Percentiles rank a stretch among this genome's conserved stretches.
phyloP scores from a whole-genome alignment of 2,888 invertebrate genomes.

The Venusia cambrica region DNA sequence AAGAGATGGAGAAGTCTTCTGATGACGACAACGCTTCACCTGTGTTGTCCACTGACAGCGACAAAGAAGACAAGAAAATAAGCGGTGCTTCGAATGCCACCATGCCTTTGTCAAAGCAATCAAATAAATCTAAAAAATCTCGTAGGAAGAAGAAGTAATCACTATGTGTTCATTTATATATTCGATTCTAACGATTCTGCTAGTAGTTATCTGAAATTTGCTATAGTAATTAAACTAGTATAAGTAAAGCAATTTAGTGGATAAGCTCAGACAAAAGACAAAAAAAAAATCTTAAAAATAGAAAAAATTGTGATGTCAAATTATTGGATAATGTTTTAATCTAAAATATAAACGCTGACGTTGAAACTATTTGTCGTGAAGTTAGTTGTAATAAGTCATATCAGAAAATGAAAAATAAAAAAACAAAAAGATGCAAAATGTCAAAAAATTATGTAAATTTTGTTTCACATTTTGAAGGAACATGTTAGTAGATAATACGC shows the following conservation, averaged over 20 bases:
- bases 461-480: constrained; percentile 29
- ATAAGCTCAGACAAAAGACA: constrained; percentile 61
- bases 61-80: constrained; percentile 70
- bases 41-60: constrained; percentile 79
- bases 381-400: constrained; percentile 51
- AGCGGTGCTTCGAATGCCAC: constrained; percentile 57
- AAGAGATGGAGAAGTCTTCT: constrained; percentile 76
- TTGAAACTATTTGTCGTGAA: constrained; percentile 31
- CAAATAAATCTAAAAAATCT: constrained; percentile 76
- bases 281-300: constrained; percentile 47
- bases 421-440: constrained; percentile 61
- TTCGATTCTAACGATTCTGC: constrained; percentile 39
- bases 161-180: constrained; percentile 53
- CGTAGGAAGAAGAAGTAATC: constrained; percentile 83
- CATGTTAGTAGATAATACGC: constrained; percentile 20
- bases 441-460: constrained; percentile 51
- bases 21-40: constrained; percentile 80
- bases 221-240: constrained; percentile 54
- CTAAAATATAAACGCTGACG: constrained; percentile 22
- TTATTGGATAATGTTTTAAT: constrained; percentile 22
- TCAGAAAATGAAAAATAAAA: constrained; percentile 63
- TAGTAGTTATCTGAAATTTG: constrained; percentile 42
- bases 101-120: constrained; percentile 63
- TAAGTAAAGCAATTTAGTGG: constrained; percentile 56
- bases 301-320: constrained; percentile 26